Percentiles rank a stretch among this genome's conserved stretches.
Conservation (phyloP, 1,140 invertebrate species). For the Drosophila lowei region DNA sequence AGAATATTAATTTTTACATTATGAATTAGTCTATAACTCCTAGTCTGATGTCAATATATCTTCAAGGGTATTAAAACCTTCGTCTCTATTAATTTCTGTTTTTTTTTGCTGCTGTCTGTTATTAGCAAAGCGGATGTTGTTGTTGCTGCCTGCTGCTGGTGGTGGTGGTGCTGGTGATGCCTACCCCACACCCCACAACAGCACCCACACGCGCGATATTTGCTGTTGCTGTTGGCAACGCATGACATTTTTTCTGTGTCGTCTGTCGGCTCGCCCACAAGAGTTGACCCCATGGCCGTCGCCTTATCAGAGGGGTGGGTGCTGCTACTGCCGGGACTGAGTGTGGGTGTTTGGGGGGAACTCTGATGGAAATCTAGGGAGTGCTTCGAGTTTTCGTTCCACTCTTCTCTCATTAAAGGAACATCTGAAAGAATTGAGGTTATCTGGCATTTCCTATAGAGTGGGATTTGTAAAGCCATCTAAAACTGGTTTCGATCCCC, state of each 20-base stretch:
- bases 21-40: too few relatives aligned
- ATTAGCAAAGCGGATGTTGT: conserved; percentile 80
- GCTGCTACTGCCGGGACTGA: not conserved
- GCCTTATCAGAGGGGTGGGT: conserved; percentile 44
- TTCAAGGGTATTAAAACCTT: too few relatives aligned
- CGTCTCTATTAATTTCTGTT: conserved; percentile 10
- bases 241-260: conserved; percentile 57
- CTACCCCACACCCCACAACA: conserved; percentile 7
- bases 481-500: conserved; percentile 9
- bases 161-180: conserved; percentile 25
- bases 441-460: not conserved
- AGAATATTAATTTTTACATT: too few relatives aligned
- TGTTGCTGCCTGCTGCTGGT: conserved; percentile 56
- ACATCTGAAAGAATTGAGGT: too few relatives aligned
- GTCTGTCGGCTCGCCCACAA: conserved; percentile 58
- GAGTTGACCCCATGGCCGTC: conserved; percentile 48
- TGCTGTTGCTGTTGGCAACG: conserved; percentile 57
- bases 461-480: not conserved
- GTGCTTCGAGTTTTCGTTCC: not conserved
- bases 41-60: too few relatives aligned
- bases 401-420: too few relatives aligned
- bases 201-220: conserved; percentile 60
- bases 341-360: not conserved
- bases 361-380: conserved; percentile 11
- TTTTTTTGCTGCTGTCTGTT: conserved; percentile 50